A percentile compares a stretch with the other conserved stretches of the same genome.
phyloP scores from a whole-genome alignment of 2,113 vertebrate genomes.

The Rhadina sibilatrix region DNA sequence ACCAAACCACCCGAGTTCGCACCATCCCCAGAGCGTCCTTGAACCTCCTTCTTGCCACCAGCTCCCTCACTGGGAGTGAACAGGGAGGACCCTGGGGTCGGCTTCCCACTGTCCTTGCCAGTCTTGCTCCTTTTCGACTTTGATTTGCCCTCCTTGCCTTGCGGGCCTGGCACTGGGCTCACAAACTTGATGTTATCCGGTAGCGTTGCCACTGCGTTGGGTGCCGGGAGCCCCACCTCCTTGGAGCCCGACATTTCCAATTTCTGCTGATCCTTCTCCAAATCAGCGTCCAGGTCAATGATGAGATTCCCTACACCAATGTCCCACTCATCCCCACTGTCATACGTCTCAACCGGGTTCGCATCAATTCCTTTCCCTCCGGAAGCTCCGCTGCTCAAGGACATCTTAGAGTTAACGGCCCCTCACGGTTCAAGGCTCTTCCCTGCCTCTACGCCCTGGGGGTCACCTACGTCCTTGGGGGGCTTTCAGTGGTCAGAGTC shows the following conservation, averaged over 20 bases:
- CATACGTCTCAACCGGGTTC: constrained; percentile 99
- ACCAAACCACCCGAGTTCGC: constrained; percentile 76
- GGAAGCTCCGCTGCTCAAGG: constrained; percentile 99
- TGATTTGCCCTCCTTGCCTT: constrained; percentile 98
- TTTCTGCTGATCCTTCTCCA: constrained; percentile 98
- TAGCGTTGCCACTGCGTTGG: constrained; percentile 92
- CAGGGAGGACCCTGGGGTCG: constrained; percentile 79
- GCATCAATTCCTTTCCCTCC: constrained; percentile 99
- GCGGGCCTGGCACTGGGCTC: constrained; percentile 92
- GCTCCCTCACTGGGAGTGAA: constrained; percentile 81
- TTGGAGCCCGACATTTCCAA: constrained; percentile 99
- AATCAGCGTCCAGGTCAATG: constrained; percentile 98
- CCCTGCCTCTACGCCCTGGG: constrained; percentile 72
- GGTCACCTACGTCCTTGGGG: constrained; percentile 83
- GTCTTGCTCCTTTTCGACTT: constrained; percentile 99
- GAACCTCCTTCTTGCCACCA: constrained; percentile 86
- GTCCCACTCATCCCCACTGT: constrained; percentile 99
- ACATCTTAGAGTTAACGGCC: constrained; percentile 99
- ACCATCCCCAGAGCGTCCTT: constrained; percentile 87
- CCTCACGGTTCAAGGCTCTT: constrained; percentile 80
- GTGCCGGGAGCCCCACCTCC: constrained; percentile 90
- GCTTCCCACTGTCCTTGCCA: constrained; percentile 94
- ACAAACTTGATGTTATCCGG: constrained; percentile 99
- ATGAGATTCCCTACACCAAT: constrained; percentile 99
- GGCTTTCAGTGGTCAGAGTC: constrained; percentile 74